Evolutionary conservation across 2,797 vertebrate species (phyloP), one percentile per base, ranked within the genome.

Genomic region (Psittacula derbiana): DNA sequence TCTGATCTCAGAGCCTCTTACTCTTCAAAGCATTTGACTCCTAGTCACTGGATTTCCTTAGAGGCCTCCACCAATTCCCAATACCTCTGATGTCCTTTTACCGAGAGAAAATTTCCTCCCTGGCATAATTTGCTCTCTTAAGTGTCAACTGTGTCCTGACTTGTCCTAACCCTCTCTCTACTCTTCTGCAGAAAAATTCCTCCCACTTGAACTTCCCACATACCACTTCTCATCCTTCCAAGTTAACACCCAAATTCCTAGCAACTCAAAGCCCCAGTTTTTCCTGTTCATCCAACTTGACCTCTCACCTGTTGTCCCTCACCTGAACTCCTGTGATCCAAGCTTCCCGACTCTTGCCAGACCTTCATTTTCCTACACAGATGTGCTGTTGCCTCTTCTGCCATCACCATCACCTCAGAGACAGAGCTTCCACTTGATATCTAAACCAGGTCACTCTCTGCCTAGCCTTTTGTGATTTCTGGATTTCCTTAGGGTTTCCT

Each of bases 111-210:
- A 69, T 84, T 61, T 88, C 38, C 23, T 58, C 11, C 50, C 19
- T 25, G 4, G 19, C 20, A 65, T 46, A 90, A 27, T 57, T 65
- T 31, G 6, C 3, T 73, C 28, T 60, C 44, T 30, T 38, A 75
- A 40, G 11, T 20, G 16, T 50, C 0, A 0, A 2, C 43, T 82
- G 31, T 52, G 21, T 67, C 21, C 46, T 74, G 38, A 75, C 11
- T 62, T 72, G 27, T 70, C 25, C 31, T 81, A 75, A 80, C 3
- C 1, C 8, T 81, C 24, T 15, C 19, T 88, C 33, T 19, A 12
- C 18, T 38, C 28, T 88, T 84, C n/a, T 74, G 41, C 16, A 61
- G n/a, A 64, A 78, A 92, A 86, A 47, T 49, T 11, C 8, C 10
- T 86, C 47, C 58, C 10, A 44, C 14, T 28, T 78, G 19, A 67